Evolutionary conservation across 35 echinoderm and acorn worm genomes (phyloP).

Genomic region (Chiridota heheva): DNA sequence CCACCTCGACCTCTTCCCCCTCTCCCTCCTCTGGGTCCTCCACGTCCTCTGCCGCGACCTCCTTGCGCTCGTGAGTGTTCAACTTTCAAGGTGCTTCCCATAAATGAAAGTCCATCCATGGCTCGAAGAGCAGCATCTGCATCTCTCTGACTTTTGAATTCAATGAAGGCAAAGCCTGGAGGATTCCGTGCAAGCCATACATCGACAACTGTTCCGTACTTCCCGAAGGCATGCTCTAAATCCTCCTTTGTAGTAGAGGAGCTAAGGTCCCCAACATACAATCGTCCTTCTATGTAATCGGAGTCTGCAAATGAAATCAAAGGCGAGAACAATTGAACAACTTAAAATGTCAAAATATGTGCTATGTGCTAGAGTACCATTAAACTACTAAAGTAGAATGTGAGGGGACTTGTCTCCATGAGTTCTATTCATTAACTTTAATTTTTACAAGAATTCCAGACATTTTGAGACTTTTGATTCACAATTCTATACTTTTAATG

Average conservation of each 20-base stretch:
- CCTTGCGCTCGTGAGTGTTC: constrained; percentile 77
- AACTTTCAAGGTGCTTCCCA: constrained; percentile 78
- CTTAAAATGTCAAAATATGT: background rate
- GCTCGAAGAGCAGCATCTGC: constrained; percentile 75
- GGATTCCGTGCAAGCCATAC: constrained; percentile 94
- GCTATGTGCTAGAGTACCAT: background rate
- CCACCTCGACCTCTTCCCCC: constrained; percentile 54
- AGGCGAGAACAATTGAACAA: background rate
- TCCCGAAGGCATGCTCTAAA: constrained; percentile 67
- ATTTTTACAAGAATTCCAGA: background rate
- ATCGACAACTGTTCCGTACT: constrained; percentile 74
- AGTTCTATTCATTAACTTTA: background rate
- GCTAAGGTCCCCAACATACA: constrained; percentile 80
- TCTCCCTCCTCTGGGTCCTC: constrained; percentile 62
- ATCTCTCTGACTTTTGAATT: constrained; percentile 65
- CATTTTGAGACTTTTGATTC: too few relatives aligned
- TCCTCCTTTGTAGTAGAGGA: constrained; percentile 69
- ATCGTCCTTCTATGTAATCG: constrained; percentile 65
- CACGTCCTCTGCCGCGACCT: constrained; percentile 60
- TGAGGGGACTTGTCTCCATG: background rate
- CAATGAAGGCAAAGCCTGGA: constrained; percentile 96
- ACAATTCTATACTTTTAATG: too few relatives aligned
- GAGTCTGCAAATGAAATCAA: constrained; percentile 32
- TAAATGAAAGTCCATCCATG: constrained; percentile 66
- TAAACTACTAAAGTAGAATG: background rate